Evolutionary conservation across 2,888 invertebrate species (phyloP), one percentile per base, ranked within the genome.

Genomic region (Drosophila mayaguana): DNA sequence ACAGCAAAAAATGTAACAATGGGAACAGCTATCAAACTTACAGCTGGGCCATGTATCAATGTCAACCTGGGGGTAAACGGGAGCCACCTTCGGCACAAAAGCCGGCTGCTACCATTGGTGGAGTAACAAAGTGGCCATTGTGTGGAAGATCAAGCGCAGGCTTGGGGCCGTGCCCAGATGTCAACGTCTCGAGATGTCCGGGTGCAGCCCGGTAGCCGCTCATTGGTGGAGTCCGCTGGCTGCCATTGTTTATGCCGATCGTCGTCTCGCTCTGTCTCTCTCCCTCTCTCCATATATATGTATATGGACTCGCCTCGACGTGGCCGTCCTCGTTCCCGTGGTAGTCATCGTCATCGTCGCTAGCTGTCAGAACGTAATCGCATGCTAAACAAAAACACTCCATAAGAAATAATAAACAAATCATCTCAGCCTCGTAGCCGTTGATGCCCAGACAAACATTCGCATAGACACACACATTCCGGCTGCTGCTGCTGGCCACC

Each of bases 321-420:
- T 34, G 18, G 72, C 50, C 54, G 63, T 63, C n/a, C 20, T 34
- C 50, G 38, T 22, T n/a, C 20, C 34, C 50, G 43, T 18, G 25
- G 32, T 67, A 11, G 62, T 32, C 46, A 48, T 18, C 16, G 56
- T 42, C 43, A 28, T 48, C 48, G n/a, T 48, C 48, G 65, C 14
- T 20, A 40, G 16, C 71, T 76, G 80, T 86, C 82, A 81, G 74
- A 78, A 75, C 74, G 85, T 72, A 82, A 83, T 88, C 81, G 79
- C 74, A 80, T 78, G 78, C 89, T 88, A 81, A 84, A 85, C 78
- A 85, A 89, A 86, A 90, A 85, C 91, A 90, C 90, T 90, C 87
- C 85, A 90, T 89, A 80, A 89, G 78, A 71, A 76, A 88, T 79
- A 88, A 88, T 89, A 88, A 88, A 89, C 87, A 88, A 89, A 87